phyloP scores from a whole-genome alignment of 2,113 vertebrate species.

The Semicossyphus pulcher region DNA sequence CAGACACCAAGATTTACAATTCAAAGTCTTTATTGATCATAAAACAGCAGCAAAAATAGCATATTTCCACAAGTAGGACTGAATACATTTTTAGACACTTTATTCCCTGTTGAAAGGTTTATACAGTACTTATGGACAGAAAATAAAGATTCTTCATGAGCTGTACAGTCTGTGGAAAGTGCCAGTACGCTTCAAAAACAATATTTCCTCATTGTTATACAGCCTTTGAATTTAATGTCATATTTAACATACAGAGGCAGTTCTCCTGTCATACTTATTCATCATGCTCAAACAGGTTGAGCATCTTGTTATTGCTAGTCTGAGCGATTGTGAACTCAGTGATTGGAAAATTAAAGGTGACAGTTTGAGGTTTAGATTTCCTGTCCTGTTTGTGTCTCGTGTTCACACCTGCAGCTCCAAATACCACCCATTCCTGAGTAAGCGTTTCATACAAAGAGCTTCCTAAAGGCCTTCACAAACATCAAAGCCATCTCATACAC shows the following conservation, averaged over 20 bases:
- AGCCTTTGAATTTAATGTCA: background rate
- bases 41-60: conserved; percentile 35
- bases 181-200: background rate
- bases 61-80: too few relatives aligned
- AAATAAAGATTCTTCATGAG: background rate
- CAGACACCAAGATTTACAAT: background rate
- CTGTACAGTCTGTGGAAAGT: background rate
- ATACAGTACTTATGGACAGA: background rate
- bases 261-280: background rate
- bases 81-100: too few relatives aligned
- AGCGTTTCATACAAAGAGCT: background rate
- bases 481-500: background rate
- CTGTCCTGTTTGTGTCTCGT: background rate
- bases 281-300: background rate
- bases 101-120: background rate
- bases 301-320: background rate
- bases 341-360: background rate
- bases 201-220: background rate
- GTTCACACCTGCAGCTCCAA: conserved; percentile 31
- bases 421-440: conserved; percentile 13
- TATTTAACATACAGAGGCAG: background rate
- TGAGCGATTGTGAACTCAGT: background rate
- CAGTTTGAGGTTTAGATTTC: background rate
- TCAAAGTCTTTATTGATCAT: conserved; percentile 42
- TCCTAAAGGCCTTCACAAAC: background rate